Evolutionary conservation across 2,888 invertebrate genomes (phyloP), one percentile per base, ranked within the genome.

Genomic region (Rapana venosa): DNA sequence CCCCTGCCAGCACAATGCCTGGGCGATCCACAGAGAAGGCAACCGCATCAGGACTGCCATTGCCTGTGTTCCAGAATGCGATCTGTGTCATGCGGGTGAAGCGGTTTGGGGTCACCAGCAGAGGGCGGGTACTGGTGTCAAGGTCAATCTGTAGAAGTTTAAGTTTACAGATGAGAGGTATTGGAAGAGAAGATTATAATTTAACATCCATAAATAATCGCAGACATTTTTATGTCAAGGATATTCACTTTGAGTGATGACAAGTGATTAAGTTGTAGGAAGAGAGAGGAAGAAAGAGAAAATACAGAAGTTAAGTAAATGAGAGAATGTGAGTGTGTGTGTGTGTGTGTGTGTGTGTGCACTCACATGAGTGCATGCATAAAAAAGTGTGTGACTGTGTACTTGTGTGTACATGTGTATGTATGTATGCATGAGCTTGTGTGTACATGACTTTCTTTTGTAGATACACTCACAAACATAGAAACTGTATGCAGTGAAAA

Each of bases 51-150:
- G 99, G 98, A 20, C 98, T 98, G 61, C 99, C 99, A 96, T 98
- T 98, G 6, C 99, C 98, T 0, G 99, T 98, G 96, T 99, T 99
- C 99, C 99, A 99, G 0, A 98, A 98, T 84, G 98, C 97, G 87
- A 98, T 98, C 93, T 98, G 97, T 96, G 98, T 99, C 84, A 98
- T 98, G 87, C 98, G 97, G 81, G 98, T 98, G 96, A 99, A 99
- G 56, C 99, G 97, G 70, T 98, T 98, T 0, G 98, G 98, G 0
- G 99, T 98, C 84, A 98, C 97, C 92, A 98, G 97, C 93, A 98
- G 97, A 74, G 98, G 97, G 86, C 98, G 97, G n/a, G 97, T 97
- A 0, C 97, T 97, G 66, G 97, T 97, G 93, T 97, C 97, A 79
- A 98, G 96, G 94, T 98, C 98, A 85, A 85, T 47, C 84, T 84